Conservation (phyloP, 2,797 vertebrate species). For the Huso huso region DNA sequence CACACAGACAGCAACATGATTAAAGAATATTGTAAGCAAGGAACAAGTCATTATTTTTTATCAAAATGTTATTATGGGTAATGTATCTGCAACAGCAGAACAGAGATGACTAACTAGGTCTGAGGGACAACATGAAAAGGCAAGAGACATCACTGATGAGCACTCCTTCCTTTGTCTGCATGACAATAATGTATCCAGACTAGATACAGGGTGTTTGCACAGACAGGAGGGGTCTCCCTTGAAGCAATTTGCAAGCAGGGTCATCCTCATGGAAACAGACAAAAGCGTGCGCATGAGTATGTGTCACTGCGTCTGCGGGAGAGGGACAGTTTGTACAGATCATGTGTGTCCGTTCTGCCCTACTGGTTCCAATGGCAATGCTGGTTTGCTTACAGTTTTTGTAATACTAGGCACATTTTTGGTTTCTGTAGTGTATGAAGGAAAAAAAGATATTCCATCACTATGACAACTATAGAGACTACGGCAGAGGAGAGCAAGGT, state of each 20-base stretch:
- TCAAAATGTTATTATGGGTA: too few relatives aligned
- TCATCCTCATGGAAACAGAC: slow-evolving; percentile 2
- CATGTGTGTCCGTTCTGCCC: background rate
- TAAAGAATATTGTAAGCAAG: too few relatives aligned
- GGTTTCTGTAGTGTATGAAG: too few relatives aligned
- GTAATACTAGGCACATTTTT: too few relatives aligned
- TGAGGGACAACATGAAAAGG: background rate
- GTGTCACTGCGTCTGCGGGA: background rate
- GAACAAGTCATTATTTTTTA: too few relatives aligned
- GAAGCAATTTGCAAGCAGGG: background rate
- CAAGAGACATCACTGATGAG: background rate
- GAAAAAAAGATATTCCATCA: too few relatives aligned
- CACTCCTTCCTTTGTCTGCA: background rate
- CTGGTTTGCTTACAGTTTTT: too few relatives aligned
- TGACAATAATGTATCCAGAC: background rate
- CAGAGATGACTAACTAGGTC: background rate
- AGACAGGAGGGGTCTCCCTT: background rate
- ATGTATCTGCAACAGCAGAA: too few relatives aligned
- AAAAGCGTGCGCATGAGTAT: background rate
- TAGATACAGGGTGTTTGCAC: background rate
- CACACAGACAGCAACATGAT: too few relatives aligned
- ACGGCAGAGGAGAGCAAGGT: too few relatives aligned
- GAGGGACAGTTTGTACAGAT: background rate
- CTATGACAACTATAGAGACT: too few relatives aligned
- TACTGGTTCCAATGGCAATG: too few relatives aligned